Percentiles rank a stretch among this genome's conserved stretches.
These are phyloP conservation scores for Anneissia japonica DNA, from an alignment of 35 echinoderm and acorn worm genomes.

Conservation along the genomic window DNA sequence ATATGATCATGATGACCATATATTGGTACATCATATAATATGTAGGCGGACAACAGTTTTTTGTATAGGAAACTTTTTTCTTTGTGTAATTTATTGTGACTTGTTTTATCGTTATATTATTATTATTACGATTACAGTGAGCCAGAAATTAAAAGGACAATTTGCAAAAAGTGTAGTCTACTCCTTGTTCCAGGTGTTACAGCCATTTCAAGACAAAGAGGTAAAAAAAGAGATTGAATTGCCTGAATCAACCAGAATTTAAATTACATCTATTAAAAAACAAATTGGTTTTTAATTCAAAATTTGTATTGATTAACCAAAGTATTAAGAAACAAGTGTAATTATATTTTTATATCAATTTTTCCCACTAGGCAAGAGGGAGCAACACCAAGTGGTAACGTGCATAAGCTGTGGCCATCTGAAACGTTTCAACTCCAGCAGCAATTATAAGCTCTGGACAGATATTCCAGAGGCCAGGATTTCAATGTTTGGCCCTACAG, in stretches of 20 bases:
- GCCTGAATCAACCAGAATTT: neutral
- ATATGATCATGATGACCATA: too few relatives aligned
- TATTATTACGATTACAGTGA: too few relatives aligned
- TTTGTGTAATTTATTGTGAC: too few relatives aligned
- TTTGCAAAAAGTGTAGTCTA: slow-evolving; percentile 81
- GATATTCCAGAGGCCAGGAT: slow-evolving; percentile 56
- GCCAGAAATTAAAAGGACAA: slow-evolving; percentile 81
- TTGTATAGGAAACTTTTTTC: too few relatives aligned
- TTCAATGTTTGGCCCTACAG: neutral
- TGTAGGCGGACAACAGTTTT: too few relatives aligned
- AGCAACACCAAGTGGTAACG: slow-evolving; percentile 65
- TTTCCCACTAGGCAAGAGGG: slow-evolving; percentile 29
- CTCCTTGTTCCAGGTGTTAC: slow-evolving; percentile 83
- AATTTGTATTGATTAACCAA: neutral
- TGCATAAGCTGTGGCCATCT: slow-evolving; percentile 66
- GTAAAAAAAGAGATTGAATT: slow-evolving; percentile 3
- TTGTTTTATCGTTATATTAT: too few relatives aligned
- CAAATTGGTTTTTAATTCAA: neutral
- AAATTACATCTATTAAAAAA: neutral
- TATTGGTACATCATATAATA: too few relatives aligned
- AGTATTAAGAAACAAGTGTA: neutral
- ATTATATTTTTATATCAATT: neutral
- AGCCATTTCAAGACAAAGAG: slow-evolving; percentile 66
- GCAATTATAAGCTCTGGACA: slow-evolving; percentile 58
- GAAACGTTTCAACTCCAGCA: slow-evolving; percentile 62